Base-by-base conservation (phyloP, 2,113 vertebrate genomes). In the Pogona vitticeps region DNA sequence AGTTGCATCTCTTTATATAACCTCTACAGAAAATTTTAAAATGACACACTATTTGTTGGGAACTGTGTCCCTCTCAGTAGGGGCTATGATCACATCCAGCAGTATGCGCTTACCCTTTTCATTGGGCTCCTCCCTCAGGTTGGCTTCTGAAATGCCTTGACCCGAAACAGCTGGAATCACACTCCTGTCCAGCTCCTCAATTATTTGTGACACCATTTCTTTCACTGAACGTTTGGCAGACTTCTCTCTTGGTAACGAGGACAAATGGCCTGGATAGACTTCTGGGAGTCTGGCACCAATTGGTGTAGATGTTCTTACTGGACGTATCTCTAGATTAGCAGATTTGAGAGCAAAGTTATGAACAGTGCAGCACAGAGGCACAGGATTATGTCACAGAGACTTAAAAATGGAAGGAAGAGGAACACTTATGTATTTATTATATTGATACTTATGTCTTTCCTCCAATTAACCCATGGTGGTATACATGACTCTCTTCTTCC, bases 321-420 rank as follows among this genome's bases (percentile, higher is more conserved):
- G 6, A 8, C 1, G 3, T 88, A 78, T 6, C 88, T n/a, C 91
- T 91, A 86, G 63, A 94, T 89, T 68, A 21, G 1, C 2, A 92
- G 26, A 86, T 56, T 89, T 85, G 31, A 46, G 26, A 52, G 12
- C 52, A 76, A 2, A 12, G 56, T 63, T 33, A 65, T 28, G 46
- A 23, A 52, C 23, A 31, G 42, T 31, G 20, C 3, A 73, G 28
- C 2, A 52, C 17, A 52, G 1, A 52, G 7, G 20, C 31, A 13
- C 14, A 23, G 28, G 38, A 33, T 9, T 2, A 26, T 10, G 10
- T 26, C 23, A 33, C 17, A 63, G 33, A 72, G 12, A 4, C 67
- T 3, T 71, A 56, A 23, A 58, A 23, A 18, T 56, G 12, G 17
- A 1, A 46, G 21, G 38, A 59, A 21, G 46, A 72, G 3, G 20